Conservation (phyloP, 2,888 invertebrate species). For the Oxyscelio sp. region DNA sequence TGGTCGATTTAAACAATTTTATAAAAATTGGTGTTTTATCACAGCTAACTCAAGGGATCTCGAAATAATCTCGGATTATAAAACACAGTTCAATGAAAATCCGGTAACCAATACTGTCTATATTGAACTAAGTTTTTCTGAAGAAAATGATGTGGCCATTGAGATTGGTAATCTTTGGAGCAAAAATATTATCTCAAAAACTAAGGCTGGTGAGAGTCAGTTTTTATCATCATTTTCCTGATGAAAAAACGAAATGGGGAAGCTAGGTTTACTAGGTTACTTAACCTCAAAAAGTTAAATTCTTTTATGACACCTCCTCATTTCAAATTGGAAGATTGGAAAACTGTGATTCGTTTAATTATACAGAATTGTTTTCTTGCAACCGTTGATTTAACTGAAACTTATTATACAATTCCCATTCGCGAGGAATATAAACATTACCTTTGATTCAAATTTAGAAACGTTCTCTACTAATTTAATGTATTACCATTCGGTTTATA, state of each 20-base stretch:
- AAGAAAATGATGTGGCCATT: not conserved
- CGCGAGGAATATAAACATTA: not conserved
- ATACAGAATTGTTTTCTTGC: not conserved
- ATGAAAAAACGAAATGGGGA: constrained; percentile 1
- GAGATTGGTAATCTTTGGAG: not conserved
- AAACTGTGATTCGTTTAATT: constrained; percentile 14
- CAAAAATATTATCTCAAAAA: not conserved
- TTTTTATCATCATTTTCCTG: constrained; percentile 13
- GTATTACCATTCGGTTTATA: constrained; percentile 15
- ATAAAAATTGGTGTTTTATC: not conserved
- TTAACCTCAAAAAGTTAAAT: constrained; percentile 17
- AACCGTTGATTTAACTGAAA: constrained; percentile 5
- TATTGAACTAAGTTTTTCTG: constrained; percentile 1
- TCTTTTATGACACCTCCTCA: constrained; percentile 11
- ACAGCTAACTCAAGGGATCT: not conserved
- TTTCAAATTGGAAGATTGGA: constrained; percentile 18
- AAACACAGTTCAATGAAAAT: not conserved
- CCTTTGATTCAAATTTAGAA: constrained; percentile 9
- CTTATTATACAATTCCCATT: constrained; percentile 14
- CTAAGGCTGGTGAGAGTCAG: not conserved
- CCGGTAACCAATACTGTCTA: not conserved
- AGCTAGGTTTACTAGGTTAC: constrained; percentile 8
- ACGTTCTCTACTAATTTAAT: constrained; percentile 1
- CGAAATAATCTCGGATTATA: not conserved
- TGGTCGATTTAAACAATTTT: not conserved